A percentile compares a stretch with the other conserved stretches of the same genome.
Conservation (phyloP, 2,888 invertebrate species). For the Glaucopsyche alexis region DNA sequence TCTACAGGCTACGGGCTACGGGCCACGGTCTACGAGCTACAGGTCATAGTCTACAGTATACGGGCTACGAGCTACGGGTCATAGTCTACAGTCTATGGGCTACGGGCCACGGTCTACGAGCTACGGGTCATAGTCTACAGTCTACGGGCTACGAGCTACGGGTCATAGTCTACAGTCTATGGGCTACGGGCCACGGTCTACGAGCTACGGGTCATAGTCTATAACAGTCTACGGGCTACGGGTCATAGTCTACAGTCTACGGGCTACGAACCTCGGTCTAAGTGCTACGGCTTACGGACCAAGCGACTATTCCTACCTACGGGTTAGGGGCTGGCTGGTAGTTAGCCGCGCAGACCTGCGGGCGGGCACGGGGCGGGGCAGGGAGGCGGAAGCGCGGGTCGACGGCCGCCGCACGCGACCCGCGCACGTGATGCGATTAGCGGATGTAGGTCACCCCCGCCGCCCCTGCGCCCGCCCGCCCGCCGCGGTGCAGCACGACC, state of each 20-base stretch:
- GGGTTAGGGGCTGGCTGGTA: not conserved
- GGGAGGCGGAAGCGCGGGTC: slow-evolving; percentile 47
- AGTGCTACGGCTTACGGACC: not conserved
- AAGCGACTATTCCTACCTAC: not conserved
- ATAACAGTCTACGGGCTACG: not conserved
- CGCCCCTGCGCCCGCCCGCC: slow-evolving; percentile 39
- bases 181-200: not conserved
- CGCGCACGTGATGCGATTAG: slow-evolving; percentile 68
- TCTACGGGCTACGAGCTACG: no score
- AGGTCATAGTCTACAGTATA: no score
- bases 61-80: no score
- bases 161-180: no score
- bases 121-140: no score
- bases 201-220: not conserved
- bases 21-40: no score
- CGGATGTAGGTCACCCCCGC: slow-evolving; percentile 62
- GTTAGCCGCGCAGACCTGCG: not conserved
- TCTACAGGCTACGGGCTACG: no score
- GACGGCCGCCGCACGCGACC: slow-evolving; percentile 64
- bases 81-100: no score
- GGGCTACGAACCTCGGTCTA: not conserved
- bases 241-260: not conserved
- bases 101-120: no score
- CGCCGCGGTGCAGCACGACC: slow-evolving; percentile 38
- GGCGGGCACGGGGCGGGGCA: slow-evolving; percentile 26